Percentiles rank a stretch among this genome's conserved stretches.
phyloP scores from a whole-genome alignment of 2,113 vertebrate genomes.

The Pogona vitticeps region DNA sequence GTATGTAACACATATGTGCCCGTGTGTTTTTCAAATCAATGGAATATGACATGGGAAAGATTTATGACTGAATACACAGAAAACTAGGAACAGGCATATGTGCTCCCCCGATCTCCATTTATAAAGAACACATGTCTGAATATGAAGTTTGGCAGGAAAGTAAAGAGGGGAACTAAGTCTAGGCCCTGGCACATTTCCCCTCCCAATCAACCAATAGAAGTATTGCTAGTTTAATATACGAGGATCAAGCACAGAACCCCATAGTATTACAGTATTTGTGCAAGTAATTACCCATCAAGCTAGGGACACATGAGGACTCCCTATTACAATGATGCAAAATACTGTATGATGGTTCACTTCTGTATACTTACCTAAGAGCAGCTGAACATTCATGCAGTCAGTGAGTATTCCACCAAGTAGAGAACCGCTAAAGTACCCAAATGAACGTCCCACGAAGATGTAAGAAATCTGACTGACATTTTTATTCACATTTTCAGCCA shows the following conservation, averaged over 20 bases:
- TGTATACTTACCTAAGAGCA: conserved; percentile 86
- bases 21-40: neutral
- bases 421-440: conserved; percentile 89
- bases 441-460: conserved; percentile 89
- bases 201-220: too few species aligned
- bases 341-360: neutral
- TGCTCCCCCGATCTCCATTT: neutral
- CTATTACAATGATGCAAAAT: neutral
- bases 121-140: neutral
- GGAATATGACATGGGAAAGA: neutral
- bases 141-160: neutral
- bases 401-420: conserved; percentile 87
- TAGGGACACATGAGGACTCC: neutral
- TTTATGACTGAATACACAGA: neutral
- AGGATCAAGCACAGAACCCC: too few species aligned
- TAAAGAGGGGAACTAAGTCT: too few species aligned
- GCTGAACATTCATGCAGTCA: conserved; percentile 82
- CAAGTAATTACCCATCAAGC: neutral
- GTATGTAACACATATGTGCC: too few species aligned
- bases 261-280: neutral
- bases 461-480: conserved; percentile 90
- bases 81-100: neutral
- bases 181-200: neutral
- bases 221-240: neutral
- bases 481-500: conserved; percentile 86